Percentiles rank a stretch among this genome's conserved stretches.
Conservation (phyloP, 2,797 vertebrate species). For the Limnodromus scolopaceus region DNA sequence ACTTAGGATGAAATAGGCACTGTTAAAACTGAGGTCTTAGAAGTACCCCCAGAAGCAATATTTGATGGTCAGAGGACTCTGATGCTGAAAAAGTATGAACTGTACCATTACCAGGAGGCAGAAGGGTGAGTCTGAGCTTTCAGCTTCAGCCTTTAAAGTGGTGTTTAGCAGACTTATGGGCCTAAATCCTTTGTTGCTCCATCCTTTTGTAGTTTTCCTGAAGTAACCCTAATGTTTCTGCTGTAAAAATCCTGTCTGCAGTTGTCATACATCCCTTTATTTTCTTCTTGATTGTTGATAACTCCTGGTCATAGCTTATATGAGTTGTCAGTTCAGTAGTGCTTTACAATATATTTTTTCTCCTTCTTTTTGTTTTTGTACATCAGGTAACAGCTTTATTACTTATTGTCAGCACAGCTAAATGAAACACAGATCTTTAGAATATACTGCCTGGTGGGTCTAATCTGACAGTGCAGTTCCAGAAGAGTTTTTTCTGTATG, state of each 20-base stretch:
- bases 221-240: neutral
- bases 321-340: neutral
- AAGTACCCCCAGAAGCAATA: neutral
- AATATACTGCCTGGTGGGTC: neutral
- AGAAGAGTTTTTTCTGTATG: neutral
- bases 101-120: neutral
- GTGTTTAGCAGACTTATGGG: neutral
- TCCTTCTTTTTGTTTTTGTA: neutral
- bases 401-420: neutral
- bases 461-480: neutral
- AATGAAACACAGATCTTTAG: neutral
- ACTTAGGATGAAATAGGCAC: rapidly evolving
- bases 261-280: neutral
- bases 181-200: neutral
- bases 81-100: neutral
- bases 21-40: neutral
- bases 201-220: neutral
- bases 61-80: neutral
- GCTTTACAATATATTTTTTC: neutral
- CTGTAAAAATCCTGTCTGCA: neutral
- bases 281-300: neutral
- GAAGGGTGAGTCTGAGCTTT: neutral
- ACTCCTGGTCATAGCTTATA: neutral
- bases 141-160: neutral
- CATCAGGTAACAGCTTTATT: neutral